Evolutionary conservation across 2,888 invertebrate genomes (phyloP).

Genomic region (Agrilus biguttatus): DNA sequence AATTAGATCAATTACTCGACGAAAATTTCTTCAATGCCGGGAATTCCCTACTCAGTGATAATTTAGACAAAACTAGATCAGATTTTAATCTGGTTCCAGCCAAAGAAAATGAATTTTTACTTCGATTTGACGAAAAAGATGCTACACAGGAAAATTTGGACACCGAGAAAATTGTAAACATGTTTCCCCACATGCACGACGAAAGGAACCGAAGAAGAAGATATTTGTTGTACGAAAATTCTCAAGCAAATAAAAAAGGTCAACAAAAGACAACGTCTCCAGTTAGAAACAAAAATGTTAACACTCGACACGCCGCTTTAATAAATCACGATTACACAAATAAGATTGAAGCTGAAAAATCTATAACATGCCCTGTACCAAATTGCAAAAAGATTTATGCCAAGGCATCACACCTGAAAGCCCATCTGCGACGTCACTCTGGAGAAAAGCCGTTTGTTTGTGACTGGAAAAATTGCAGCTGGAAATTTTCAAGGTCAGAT

Average conservation of each 20-base stretch:
- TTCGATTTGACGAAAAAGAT: no score
- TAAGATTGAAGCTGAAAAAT: conserved; percentile 33
- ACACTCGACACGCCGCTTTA: conserved; percentile 13
- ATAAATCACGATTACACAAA: conserved; percentile 23
- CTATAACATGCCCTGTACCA: conserved; percentile 54
- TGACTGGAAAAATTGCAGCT: conserved; percentile 60
- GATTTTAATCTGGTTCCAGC: no score
- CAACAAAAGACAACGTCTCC: conserved; percentile 9
- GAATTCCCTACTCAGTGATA: no score
- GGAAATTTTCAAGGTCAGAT: conserved; percentile 90
- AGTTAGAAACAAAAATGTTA: conserved; percentile 5
- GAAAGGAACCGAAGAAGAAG: conserved; percentile 27
- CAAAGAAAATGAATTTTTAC: no score
- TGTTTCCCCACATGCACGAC: conserved; percentile 28
- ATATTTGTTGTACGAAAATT: conserved; percentile 27
- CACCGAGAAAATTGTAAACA: conserved; percentile 15
- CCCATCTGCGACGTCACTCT: conserved; percentile 71
- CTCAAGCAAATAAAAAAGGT: conserved; percentile 13
- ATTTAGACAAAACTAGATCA: no score
- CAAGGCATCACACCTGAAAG: conserved; percentile 80
- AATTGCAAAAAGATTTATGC: conserved; percentile 72
- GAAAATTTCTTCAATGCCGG: no score
- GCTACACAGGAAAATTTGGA: no score
- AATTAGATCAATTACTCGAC: no score
- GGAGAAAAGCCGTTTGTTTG: conserved; percentile 48